A percentile compares a stretch with the other conserved stretches of the same genome.
Conservation (phyloP, 2,888 invertebrate species). For the Sinodicranocentrus sp. region DNA sequence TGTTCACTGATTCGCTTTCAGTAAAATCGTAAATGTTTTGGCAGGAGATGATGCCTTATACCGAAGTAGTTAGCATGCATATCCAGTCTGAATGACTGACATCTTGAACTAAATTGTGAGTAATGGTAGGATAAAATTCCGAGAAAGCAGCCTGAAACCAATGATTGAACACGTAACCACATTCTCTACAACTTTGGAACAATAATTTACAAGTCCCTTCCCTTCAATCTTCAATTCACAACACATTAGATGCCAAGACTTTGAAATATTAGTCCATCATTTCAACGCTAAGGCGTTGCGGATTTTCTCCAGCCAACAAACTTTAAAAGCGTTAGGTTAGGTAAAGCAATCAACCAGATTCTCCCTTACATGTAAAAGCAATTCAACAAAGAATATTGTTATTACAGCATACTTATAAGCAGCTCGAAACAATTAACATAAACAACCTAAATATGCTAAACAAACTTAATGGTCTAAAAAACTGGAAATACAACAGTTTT, state of each 20-base stretch:
- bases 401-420: no score
- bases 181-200: neutral
- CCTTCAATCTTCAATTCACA: constrained; percentile 8
- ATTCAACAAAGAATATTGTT: no score
- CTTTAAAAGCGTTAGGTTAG: no score
- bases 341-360: no score
- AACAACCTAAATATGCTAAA: no score
- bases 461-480: neutral
- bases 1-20: neutral
- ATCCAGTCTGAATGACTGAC: neutral
- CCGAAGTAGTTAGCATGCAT: neutral
- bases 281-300: no score
- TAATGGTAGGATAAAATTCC: no score
- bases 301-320: no score
- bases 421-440: no score
- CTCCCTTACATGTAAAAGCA: no score
- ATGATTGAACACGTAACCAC: constrained; percentile 22
- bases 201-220: neutral
- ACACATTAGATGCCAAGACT: constrained; percentile 12
- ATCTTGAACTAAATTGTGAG: no score
- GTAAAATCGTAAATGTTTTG: constrained; percentile 41
- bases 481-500: constrained; percentile 39
- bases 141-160: constrained; percentile 35
- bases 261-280: no score
- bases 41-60: neutral